Evolutionary conservation across 37 sponge, comb jelly and placozoan species (phyloP), one percentile per base, ranked within the genome.

Genomic region (Beroe ovata): DNA sequence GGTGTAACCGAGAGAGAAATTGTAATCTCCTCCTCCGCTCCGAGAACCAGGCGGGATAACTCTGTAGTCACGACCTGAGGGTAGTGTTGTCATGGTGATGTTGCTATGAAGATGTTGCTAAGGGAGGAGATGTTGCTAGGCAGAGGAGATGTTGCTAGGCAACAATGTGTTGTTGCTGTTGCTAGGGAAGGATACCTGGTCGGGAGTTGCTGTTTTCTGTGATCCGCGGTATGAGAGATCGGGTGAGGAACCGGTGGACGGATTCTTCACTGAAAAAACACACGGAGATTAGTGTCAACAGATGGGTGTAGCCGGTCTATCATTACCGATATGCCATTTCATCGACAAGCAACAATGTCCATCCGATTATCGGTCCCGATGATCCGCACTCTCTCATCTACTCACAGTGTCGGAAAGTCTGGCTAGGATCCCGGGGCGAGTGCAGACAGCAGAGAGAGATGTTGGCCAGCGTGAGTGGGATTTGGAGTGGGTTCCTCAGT

Each of bases 1-100:
- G 84, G 84, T 1, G 84, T 77, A n/a, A 77, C 84, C 18, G 84
- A 77, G 6, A 77, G 84, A 54, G 47, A 38, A 32, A 77, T 77
- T 8, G 33, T n/a, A 0, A 40, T 21, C 0, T 77, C 84, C 54
- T 77, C 84, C 54, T 77, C 84, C 8, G 84, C 54, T 42, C 54
- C 84, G 23, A 77, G 84, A 1, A 77, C 84, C 2, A 77, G 47
- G 54, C 54, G 84, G 4, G 21, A 42, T 25, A 77, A 35, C 54
- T 42, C 54, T 19, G 84, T 42, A 1, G 84, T 77, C 4, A 21
- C 42, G 18, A 77, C 84, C 71, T 71, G 71, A n/a, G n/a, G n/a
- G n/a, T n/a, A n/a, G n/a, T n/a, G n/a, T n/a, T n/a, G n/a, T n/a
- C n/a, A n/a, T n/a, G n/a, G n/a, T n/a, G n/a, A n/a, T n/a, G n/a